Evolutionary conservation across 2,113 vertebrate genomes (phyloP).

Genomic region (Chrysochloris asiatica): DNA sequence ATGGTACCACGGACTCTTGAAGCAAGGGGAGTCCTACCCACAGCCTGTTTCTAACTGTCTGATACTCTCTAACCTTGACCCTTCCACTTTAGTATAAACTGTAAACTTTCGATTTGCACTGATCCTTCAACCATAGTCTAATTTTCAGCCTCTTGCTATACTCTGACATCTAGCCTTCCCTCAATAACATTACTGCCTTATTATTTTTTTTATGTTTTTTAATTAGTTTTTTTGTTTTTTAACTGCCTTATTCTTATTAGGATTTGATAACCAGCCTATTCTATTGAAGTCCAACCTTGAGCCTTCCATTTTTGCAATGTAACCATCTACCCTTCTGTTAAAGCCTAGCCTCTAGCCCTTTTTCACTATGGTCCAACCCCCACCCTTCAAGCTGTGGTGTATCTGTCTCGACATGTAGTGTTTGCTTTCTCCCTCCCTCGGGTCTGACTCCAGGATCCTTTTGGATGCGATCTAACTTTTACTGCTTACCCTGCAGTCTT

Average conservation of each 20-base stretch:
- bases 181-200: too few species aligned
- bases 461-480: too few species aligned
- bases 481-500: neutral
- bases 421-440: neutral
- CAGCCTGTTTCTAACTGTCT: neutral
- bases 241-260: fast-evolving
- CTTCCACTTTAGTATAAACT: neutral
- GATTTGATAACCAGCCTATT: neutral
- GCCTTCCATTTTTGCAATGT: too few species aligned
- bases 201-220: too few species aligned
- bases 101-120: neutral
- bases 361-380: fast-evolving
- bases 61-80: neutral
- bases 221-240: too few species aligned
- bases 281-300: neutral
- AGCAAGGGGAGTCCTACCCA: too few species aligned
- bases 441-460: neutral
- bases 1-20: too few species aligned
- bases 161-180: neutral
- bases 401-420: fast-evolving
- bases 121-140: neutral
- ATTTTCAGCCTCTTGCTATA: fast-evolving
- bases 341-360: neutral
- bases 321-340: too few species aligned
- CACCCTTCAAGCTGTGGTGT: fast-evolving